Evolutionary conservation across 2,888 invertebrate genomes (phyloP).

Genomic region (Caenorhabditis becei): DNA sequence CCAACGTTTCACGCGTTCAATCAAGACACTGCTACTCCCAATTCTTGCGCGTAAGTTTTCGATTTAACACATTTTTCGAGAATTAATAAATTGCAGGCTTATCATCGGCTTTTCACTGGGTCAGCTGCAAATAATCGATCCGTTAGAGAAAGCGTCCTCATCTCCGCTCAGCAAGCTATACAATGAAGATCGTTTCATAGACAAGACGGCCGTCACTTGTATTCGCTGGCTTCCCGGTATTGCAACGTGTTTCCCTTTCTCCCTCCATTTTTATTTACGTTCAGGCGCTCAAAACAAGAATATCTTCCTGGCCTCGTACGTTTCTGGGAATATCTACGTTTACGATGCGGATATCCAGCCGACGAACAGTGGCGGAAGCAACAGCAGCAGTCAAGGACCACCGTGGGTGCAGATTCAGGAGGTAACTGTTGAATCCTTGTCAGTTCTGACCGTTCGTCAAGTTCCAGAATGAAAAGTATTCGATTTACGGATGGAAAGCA

Average conservation of each 20-base stretch:
- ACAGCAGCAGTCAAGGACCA: conserved; percentile 11
- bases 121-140: conserved; percentile 97
- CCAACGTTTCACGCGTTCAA: conserved; percentile 99
- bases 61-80: neutral
- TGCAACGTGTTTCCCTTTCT: neutral
- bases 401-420: conserved; percentile 37
- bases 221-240: conserved; percentile 95
- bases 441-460: neutral
- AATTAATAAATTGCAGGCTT: conserved; percentile 86
- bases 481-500: conserved; percentile 95
- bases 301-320: conserved; percentile 94
- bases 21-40: conserved; percentile 83
- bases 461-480: conserved; percentile 89
- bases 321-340: conserved; percentile 96
- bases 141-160: conserved; percentile 90
- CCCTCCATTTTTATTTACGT: neutral
- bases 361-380: conserved; percentile 5
- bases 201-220: conserved; percentile 95
- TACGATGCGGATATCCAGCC: conserved; percentile 88
- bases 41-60: conserved; percentile 67
- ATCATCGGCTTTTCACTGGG: conserved; percentile 98
- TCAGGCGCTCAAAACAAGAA: conserved; percentile 89
- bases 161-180: conserved; percentile 89
- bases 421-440: neutral
- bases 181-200: conserved; percentile 96